Percentiles rank a stretch among this genome's conserved stretches.
These are phyloP conservation scores for Pseudococcus jackbeardsleyi DNA, from an alignment of 2,888 invertebrate species.

Conservation along the genomic window DNA sequence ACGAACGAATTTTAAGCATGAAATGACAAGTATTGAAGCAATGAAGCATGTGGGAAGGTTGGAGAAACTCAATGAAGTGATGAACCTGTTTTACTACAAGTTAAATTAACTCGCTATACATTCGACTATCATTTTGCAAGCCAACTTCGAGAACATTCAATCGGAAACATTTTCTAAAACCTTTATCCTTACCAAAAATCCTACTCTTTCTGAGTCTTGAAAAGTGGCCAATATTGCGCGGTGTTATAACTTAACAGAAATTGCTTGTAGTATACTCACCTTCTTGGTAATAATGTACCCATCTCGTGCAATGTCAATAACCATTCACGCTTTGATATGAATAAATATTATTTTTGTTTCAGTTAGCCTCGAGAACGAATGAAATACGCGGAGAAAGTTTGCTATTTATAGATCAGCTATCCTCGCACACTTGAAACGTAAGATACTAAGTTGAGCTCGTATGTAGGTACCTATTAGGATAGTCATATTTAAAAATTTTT, in stretches of 20 bases:
- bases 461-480: too few relatives aligned
- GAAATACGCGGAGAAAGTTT: background rate
- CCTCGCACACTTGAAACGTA: constrained; percentile 33
- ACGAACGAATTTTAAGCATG: too few relatives aligned
- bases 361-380: background rate
- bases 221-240: constrained; percentile 1
- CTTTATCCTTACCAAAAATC: background rate
- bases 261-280: background rate
- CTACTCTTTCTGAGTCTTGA: background rate
- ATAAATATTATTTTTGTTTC: constrained; percentile 18
- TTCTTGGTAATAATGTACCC: too few relatives aligned
- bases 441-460: background rate
- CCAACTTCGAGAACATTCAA: too few relatives aligned
- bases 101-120: too few relatives aligned
- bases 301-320: background rate
- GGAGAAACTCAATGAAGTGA: too few relatives aligned
- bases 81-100: too few relatives aligned
- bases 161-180: background rate
- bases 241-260: background rate
- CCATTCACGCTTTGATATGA: background rate
- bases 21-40: too few relatives aligned
- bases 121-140: too few relatives aligned
- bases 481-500: too few relatives aligned
- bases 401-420: constrained; percentile 18
- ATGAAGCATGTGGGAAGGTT: too few relatives aligned